Base-by-base conservation (phyloP, 2,113 vertebrate genomes). In the Chunga burmeisteri region DNA sequence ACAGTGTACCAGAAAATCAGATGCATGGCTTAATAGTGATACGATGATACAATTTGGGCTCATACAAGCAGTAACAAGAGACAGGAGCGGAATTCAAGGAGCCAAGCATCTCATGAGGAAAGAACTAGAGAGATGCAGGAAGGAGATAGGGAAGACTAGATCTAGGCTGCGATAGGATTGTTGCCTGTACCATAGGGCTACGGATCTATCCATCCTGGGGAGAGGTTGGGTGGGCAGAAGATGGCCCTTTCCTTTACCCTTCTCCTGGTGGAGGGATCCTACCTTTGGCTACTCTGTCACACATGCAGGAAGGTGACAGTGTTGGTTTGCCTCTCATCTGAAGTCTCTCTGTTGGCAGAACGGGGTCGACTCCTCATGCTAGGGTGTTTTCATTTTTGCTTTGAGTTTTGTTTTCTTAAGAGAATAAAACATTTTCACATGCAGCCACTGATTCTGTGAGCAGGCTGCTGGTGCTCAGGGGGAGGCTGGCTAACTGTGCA, bases 231-330 rank as follows among this genome's bases (percentile, higher is more conserved):
- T 47, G 40, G 8, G 26, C 53, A 68, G 75, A 47, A 47, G 30
- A 11, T 29, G 56, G 42, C 49, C 59, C 34, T 25, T 61, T 46
- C 47, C 52, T 82, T 50, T 18, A 4, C 22, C 4, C 10, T 74
- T 19, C 0, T 0, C 58, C 65, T n/a, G 61, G 38, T 7, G n/a
- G 70, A 53, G 42, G 12, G 26, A 15, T n/a, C 20, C 61, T 53
- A 4, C 68, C 40, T 70, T 50, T 38, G 58, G 36, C 55, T 32
- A 4, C 25, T 11, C 44, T 40, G 47, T 18, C 66, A 32, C 25
- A 6, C 0, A 0, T 11, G 53, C 40, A 42, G 62, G 50, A 62
- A 42, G 56, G 58, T 62, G 86, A 13, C 12, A 6, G 32, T 7
- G 53, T 17, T 67, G 77, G 15, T 66, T 71, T 79, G 67, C 36